These are phyloP conservation scores for Catharus bicknelli DNA, from an alignment of 2,113 vertebrate genomes.

Conservation along the genomic window DNA sequence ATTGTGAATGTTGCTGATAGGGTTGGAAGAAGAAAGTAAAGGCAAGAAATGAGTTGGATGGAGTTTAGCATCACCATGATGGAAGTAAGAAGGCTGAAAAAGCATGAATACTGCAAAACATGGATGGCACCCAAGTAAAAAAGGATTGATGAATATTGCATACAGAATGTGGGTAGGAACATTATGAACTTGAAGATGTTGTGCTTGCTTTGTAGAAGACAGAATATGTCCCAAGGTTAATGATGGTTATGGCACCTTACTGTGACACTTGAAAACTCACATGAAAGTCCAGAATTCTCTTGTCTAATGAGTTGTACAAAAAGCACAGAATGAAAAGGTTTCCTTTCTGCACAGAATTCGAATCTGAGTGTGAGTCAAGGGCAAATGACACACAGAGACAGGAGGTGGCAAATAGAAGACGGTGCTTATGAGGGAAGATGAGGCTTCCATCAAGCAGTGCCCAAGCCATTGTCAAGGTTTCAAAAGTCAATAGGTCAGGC, in stretches of 20 bases:
- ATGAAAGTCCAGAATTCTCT: neutral
- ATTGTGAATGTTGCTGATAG: neutral
- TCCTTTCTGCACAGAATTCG: neutral
- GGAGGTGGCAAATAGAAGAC: neutral
- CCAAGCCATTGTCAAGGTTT: neutral
- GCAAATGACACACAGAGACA: neutral
- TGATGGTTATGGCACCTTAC: neutral
- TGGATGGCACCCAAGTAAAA: constrained; percentile 40
- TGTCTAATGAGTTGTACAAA: neutral
- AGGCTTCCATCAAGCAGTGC: neutral
- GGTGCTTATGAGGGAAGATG: neutral
- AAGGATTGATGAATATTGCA: constrained; percentile 41
- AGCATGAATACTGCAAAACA: constrained; percentile 7
- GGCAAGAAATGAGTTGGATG: neutral
- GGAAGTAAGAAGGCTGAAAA: constrained; percentile 32
- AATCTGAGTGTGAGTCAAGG: neutral
- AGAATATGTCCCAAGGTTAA: constrained; percentile 43
- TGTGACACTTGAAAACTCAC: neutral
- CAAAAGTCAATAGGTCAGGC: neutral
- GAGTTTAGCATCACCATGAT: neutral
- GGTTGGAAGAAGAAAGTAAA: neutral
- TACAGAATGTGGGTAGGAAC: constrained; percentile 24
- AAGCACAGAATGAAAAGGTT: neutral
- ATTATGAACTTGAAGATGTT: neutral
- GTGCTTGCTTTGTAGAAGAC: constrained; percentile 1